Percentiles rank a stretch among this genome's conserved stretches.
Evolutionary conservation across 1,140 invertebrate genomes (phyloP).

Genomic region (Leptinotarsa lineolata): DNA sequence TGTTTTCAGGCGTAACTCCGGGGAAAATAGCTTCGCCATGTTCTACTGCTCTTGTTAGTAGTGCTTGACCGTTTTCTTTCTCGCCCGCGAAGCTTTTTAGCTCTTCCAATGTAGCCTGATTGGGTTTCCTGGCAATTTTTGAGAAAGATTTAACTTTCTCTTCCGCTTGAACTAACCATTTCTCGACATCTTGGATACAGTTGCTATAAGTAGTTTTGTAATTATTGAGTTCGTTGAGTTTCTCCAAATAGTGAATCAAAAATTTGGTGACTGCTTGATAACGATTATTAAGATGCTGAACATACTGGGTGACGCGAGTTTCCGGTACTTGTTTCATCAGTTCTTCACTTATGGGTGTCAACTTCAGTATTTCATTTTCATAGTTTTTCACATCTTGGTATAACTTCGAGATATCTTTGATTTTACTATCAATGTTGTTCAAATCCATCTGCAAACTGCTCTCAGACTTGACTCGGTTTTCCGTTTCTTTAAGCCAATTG

Average conservation of each 20-base stretch:
- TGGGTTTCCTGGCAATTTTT: slow-evolving; percentile 68
- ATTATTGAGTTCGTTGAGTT: slow-evolving; percentile 68
- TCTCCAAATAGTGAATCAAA: slow-evolving; percentile 68
- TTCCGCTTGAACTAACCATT: slow-evolving; percentile 79
- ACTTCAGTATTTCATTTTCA: slow-evolving; percentile 67
- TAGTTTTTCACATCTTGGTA: slow-evolving; percentile 68
- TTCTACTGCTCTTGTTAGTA: slow-evolving; percentile 81
- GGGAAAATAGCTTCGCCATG: slow-evolving; percentile 86
- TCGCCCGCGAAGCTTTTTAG: slow-evolving; percentile 75
- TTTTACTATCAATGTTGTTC: slow-evolving; percentile 72
- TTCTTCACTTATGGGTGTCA: slow-evolving; percentile 71
- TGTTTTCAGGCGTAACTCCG: slow-evolving; percentile 81
- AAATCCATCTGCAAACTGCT: slow-evolving; percentile 72
- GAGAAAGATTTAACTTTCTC: slow-evolving; percentile 71
- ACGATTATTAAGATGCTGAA: slow-evolving; percentile 74
- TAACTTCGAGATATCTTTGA: slow-evolving; percentile 68
- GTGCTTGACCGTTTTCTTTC: slow-evolving; percentile 75
- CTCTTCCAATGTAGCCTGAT: slow-evolving; percentile 71
- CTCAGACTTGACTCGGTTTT: slow-evolving; percentile 77
- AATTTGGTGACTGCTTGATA: slow-evolving; percentile 78
- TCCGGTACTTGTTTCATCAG: slow-evolving; percentile 79
- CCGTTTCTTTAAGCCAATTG: slow-evolving; percentile 85
- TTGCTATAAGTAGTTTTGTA: slow-evolving; percentile 70
- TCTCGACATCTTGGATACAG: slow-evolving; percentile 71
- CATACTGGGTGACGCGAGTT: slow-evolving; percentile 77